These are phyloP conservation scores for Mustelus asterias DNA, from an alignment of 2,113 vertebrate genomes.

Conservation along the genomic window DNA sequence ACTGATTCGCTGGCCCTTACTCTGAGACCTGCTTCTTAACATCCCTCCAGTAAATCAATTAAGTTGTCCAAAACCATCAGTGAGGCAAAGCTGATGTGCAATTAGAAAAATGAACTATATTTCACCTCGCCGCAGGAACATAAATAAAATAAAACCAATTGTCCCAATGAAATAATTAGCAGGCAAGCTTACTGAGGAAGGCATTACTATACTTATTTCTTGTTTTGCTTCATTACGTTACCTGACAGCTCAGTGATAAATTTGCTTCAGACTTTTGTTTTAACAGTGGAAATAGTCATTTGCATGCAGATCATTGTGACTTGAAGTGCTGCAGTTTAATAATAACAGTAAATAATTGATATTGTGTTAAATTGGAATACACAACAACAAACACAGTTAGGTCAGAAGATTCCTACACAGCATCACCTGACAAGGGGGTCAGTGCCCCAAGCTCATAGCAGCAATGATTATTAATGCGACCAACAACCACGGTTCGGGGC, in stretches of 20 bases:
- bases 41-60: not conserved
- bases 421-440: no score
- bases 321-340: not conserved
- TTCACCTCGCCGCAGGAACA: not conserved
- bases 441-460: no score
- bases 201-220: not conserved
- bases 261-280: conserved; percentile 7
- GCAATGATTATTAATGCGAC: not conserved
- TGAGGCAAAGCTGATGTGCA: not conserved
- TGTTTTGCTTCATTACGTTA: conserved; percentile 10
- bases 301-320: not conserved
- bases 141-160: conserved; percentile 10
- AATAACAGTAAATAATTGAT: conserved; percentile 21
- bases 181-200: not conserved
- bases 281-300: not conserved
- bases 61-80: not conserved
- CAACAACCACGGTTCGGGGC: not conserved
- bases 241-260: conserved; percentile 17
- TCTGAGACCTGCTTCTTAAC: not conserved
- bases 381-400: not conserved
- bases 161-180: not conserved
- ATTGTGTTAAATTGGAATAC: not conserved
- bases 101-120: not conserved
- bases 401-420: not conserved
- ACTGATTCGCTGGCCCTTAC: not conserved